Evolutionary conservation across 2,113 vertebrate species (phyloP).

Genomic region (Cricetomys ansorgei): DNA sequence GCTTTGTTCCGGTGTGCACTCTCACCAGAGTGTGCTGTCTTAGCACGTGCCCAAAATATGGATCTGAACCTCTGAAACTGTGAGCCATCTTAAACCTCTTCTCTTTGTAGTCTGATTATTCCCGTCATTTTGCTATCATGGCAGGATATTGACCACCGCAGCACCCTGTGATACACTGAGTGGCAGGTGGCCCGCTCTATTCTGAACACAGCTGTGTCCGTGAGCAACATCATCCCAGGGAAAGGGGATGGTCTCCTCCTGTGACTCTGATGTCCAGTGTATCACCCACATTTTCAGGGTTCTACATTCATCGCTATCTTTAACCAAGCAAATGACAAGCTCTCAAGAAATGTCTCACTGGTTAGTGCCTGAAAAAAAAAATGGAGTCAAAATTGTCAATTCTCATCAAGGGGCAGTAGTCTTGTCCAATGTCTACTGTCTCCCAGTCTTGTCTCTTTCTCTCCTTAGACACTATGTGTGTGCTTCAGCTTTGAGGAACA

Average conservation of each 20-base stretch:
- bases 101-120: background rate
- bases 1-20: background rate
- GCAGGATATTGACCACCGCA: no score
- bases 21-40: background rate
- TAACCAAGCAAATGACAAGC: background rate
- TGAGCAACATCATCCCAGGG: background rate
- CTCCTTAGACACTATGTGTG: background rate
- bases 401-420: background rate
- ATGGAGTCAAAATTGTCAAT: background rate
- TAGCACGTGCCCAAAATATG: background rate
- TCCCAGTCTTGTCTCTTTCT: background rate
- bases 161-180: background rate
- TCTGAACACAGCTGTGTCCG: background rate
- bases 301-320: background rate
- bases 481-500: background rate
- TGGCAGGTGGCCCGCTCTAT: background rate
- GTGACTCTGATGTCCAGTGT: background rate
- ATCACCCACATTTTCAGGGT: background rate
- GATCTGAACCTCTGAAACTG: background rate
- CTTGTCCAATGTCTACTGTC: background rate
- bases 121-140: background rate
- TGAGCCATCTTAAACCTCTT: background rate
- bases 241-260: background rate
- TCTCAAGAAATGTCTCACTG: constrained; percentile 1
- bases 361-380: background rate